Conservation (phyloP, 2,888 invertebrate genomes). For the Eumacrocentrus americanus region DNA sequence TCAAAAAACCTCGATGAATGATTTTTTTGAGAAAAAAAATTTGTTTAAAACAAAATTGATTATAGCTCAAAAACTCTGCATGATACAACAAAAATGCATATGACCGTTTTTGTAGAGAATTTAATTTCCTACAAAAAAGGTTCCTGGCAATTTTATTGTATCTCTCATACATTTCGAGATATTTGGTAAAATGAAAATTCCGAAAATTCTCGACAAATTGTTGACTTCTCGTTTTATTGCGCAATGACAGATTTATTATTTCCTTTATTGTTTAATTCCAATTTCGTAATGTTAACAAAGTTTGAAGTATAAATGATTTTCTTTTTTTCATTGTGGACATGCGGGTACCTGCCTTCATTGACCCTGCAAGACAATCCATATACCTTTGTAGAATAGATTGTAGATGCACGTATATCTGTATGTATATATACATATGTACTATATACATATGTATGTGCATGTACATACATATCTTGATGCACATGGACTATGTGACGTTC, state of each 20-base stretch:
- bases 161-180: no score
- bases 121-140: no score
- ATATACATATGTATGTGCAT: neutral
- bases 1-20: neutral
- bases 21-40: no score
- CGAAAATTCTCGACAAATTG: no score
- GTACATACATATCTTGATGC: neutral
- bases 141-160: no score
- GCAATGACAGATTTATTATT: neutral
- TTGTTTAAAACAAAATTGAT: neutral
- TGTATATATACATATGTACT: neutral
- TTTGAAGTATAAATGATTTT: no score
- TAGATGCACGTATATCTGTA: neutral
- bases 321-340: constrained; percentile 2
- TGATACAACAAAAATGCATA: no score
- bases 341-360: constrained; percentile 22
- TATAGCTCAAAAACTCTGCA: no score
- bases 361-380: constrained; percentile 10
- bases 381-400: neutral
- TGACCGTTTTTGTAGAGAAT: no score
- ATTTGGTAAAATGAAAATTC: no score
- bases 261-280: neutral
- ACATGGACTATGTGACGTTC: neutral
- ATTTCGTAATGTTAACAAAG: neutral
- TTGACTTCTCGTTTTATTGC: no score